Evolutionary conservation across 1,140 invertebrate genomes (phyloP).

Genomic region (Lepidurus packardi): DNA sequence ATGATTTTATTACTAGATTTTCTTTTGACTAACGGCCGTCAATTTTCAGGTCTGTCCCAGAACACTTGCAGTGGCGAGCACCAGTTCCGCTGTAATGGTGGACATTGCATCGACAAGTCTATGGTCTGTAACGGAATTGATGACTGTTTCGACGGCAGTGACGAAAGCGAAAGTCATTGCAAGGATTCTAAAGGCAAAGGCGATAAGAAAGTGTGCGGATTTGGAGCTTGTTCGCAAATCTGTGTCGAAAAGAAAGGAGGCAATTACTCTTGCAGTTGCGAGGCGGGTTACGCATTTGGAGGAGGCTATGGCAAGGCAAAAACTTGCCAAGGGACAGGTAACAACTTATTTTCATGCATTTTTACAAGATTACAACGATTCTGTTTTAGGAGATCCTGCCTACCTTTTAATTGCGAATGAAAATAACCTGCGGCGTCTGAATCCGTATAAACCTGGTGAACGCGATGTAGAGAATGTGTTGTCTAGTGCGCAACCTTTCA

Average conservation of each 20-base stretch:
- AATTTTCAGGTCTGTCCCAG: constrained; percentile 30
- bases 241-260: constrained; percentile 59
- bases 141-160: constrained; percentile 59
- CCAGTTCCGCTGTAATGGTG: constrained; percentile 59
- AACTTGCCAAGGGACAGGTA: constrained; percentile 46
- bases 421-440: constrained; percentile 55
- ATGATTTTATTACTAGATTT: constrained; percentile 36
- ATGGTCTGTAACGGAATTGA: constrained; percentile 61
- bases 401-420: constrained; percentile 58
- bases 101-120: constrained; percentile 59
- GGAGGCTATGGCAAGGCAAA: constrained; percentile 38
- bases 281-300: constrained; percentile 53
- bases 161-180: constrained; percentile 46
- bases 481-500: constrained; percentile 46
- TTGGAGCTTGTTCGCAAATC: constrained; percentile 66
- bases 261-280: constrained; percentile 59
- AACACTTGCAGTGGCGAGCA: constrained; percentile 42
- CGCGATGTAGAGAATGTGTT: constrained; percentile 43
- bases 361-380: constrained; percentile 17
- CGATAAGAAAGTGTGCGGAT: constrained; percentile 42
- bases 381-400: constrained; percentile 47
- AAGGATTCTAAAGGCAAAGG: constrained; percentile 20
- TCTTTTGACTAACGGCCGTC: background rate
- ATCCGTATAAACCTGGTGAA: constrained; percentile 55
- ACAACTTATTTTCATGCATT: constrained; percentile 31